These are phyloP conservation scores for Streptopelia turtur DNA, from an alignment of 2,797 vertebrate species.

Conservation along the genomic window DNA sequence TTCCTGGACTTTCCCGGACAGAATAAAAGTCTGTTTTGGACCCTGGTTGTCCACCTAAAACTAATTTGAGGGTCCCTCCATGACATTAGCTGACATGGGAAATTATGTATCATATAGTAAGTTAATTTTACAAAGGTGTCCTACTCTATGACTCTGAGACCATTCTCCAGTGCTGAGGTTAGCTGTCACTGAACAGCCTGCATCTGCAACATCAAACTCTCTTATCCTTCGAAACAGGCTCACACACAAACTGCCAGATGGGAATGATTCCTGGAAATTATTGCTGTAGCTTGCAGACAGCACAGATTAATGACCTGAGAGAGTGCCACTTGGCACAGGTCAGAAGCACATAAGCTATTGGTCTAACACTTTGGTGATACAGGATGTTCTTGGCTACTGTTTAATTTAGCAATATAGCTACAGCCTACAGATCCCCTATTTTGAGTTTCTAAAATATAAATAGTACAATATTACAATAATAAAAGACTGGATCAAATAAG, in stretches of 20 bases:
- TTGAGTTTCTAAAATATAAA: not conserved
- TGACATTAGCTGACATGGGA: not conserved
- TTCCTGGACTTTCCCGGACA: too few species aligned
- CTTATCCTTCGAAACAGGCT: not conserved
- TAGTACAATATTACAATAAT: not conserved
- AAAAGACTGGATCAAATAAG: not conserved
- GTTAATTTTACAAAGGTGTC: not conserved
- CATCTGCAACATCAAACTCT: not conserved
- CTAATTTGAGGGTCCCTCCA: too few species aligned
- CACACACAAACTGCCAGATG: not conserved
- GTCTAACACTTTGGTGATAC: accelerated
- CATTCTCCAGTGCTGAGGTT: not conserved
- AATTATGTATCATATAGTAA: not conserved
- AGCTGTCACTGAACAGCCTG: not conserved
- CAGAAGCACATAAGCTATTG: not conserved
- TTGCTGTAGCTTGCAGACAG: not conserved
- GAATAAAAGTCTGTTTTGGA: too few species aligned
- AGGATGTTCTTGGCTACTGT: not conserved
- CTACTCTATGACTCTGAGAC: not conserved
- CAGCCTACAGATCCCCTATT: not conserved
- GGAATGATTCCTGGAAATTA: not conserved
- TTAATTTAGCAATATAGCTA: not conserved
- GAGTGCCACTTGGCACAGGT: not conserved
- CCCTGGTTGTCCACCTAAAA: too few species aligned
- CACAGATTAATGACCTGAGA: accelerated